A percentile compares a stretch with the other conserved stretches of the same genome.
Conservation (phyloP, 2,797 vertebrate genomes). For the Cephalopachus bancanus region DNA sequence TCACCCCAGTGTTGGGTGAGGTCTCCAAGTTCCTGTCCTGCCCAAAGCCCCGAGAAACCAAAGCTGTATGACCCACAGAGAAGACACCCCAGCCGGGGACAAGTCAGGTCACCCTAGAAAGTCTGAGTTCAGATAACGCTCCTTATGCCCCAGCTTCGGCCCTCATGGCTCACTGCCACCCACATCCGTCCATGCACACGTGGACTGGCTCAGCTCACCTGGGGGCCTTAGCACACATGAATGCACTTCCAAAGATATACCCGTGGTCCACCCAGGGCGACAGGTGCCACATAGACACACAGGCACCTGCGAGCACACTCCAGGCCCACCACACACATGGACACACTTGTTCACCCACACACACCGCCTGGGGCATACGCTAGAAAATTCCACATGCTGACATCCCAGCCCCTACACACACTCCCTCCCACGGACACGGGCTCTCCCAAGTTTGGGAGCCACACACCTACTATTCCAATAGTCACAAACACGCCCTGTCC, state of each 20-base stretch:
- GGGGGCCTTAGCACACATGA: background rate
- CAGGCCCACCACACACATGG: background rate
- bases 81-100: slow-evolving; percentile 37
- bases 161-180: background rate
- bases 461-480: background rate
- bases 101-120: slow-evolving; percentile 59
- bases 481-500: background rate
- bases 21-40: background rate
- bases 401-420: background rate
- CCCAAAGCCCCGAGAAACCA: slow-evolving; percentile 53
- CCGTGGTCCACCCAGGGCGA: background rate
- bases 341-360: background rate
- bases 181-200: background rate
- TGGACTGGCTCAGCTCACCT: fast-evolving
- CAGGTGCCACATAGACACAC: background rate
- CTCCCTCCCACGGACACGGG: background rate
- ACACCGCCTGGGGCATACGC: too few species aligned
- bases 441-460: too few species aligned
- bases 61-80: slow-evolving; percentile 40
- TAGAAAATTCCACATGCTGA: background rate
- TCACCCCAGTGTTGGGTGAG: background rate
- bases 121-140: slow-evolving; percentile 4
- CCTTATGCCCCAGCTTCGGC: background rate
- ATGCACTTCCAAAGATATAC: background rate
- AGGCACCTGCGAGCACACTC: background rate